Base-by-base conservation (phyloP, 53 echinoderm and acorn worm species). In the Echinometra lucunter region DNA sequence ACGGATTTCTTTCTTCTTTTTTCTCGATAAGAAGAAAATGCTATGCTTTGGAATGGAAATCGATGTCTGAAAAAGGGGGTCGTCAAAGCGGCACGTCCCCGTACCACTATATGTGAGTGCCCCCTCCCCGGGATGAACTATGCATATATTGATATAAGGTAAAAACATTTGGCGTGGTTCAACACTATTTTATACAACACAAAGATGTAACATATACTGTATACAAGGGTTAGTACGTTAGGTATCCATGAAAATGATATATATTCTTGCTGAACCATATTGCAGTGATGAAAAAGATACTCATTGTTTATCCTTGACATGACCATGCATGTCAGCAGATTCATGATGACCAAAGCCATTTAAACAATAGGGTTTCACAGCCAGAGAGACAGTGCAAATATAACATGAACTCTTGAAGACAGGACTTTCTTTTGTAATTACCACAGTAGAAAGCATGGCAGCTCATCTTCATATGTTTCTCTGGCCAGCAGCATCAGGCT, bases 401-500 rank as follows among this genome's bases (percentile, higher is more conserved):
- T n/a, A 45, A 49, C 49, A 85, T 27, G 49, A 85, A 45, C n/a
- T 11, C 45, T 49, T 47, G 10, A 49, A 85, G 3, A 85, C n/a
- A 85, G 85, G 13, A 85, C 85, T 85, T 10, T 85, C 47, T 25
- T 28, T 28, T 81, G 81, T 38, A n/a, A 85, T 85, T 85, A 85
- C 45, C 53, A 85, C n/a, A 49, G 30, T n/a, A 15, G 27, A n/a
- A 27, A 45, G 85, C 78, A 85, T n/a, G 21, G 49, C 49, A 49
- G n/a, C 49, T 85, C n/a, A 47, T 49, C 30, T 85, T 19, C 49
- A 49, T 85, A 49, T 23, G 17, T 40, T 8, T 81, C 19, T 81
- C 81, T 85, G 85, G 30, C 45, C 85, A 47, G 49, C 85, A 85
- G 85, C 53, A 85, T 47, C n/a, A 85, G 10, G 15, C 85, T 85